Evolutionary conservation across 1,140 invertebrate genomes (phyloP).

Genomic region (Drosophila lacteicornis): DNA sequence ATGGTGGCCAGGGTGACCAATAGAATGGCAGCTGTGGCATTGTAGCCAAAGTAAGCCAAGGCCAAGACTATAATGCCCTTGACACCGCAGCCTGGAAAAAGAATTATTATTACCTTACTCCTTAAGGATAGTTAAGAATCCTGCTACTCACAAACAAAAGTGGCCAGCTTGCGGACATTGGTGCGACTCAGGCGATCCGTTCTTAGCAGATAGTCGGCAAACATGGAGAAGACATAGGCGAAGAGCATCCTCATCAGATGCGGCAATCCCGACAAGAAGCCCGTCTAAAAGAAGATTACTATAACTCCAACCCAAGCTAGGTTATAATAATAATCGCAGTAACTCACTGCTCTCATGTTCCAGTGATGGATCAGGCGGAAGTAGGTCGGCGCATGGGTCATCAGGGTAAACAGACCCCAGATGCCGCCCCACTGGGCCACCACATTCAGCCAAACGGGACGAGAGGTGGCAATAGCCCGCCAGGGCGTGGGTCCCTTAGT

Average conservation of each 20-base stretch:
- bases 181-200: slow-evolving; percentile 87
- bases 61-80: slow-evolving; percentile 87
- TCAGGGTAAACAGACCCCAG: slow-evolving; percentile 94
- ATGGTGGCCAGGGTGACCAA: slow-evolving; percentile 88
- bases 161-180: slow-evolving; percentile 88
- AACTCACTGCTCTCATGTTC: slow-evolving; percentile 90
- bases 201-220: slow-evolving; percentile 88
- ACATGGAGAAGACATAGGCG: slow-evolving; percentile 87
- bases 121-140: slow-evolving; percentile 5
- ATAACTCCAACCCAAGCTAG: too few relatives aligned
- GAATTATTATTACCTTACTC: not conserved
- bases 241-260: slow-evolving; percentile 88
- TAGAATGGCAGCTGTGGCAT: slow-evolving; percentile 87
- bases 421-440: slow-evolving; percentile 92
- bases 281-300: slow-evolving; percentile 86
- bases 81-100: slow-evolving; percentile 84
- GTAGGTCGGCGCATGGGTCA: slow-evolving; percentile 94
- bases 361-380: slow-evolving; percentile 93
- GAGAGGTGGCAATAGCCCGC: slow-evolving; percentile 89
- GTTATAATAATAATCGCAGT: not conserved
- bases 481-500: slow-evolving; percentile 88
- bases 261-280: slow-evolving; percentile 88
- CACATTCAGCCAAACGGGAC: slow-evolving; percentile 91
- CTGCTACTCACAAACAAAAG: slow-evolving; percentile 86
- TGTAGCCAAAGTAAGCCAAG: slow-evolving; percentile 88